Percentiles rank a stretch among this genome's conserved stretches.
These are phyloP conservation scores for Campylomormyrus tamandua DNA, from an alignment of 2,113 vertebrate species.

Conservation along the genomic window DNA sequence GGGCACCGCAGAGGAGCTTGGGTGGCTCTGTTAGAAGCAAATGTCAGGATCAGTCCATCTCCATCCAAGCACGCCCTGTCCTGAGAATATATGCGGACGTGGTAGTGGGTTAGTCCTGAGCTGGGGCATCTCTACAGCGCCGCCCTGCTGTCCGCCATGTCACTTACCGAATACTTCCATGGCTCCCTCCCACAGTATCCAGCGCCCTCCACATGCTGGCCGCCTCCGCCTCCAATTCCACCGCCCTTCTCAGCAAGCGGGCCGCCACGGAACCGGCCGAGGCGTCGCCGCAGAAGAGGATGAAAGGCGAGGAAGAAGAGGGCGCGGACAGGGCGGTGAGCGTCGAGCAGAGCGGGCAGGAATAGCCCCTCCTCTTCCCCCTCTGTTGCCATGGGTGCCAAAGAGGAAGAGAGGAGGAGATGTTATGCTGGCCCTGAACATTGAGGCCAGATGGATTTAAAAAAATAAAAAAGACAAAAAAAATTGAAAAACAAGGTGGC, in stretches of 20 bases:
- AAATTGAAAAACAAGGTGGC: neutral
- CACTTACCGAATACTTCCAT: neutral
- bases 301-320: constrained; percentile 69
- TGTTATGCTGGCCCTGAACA: neutral
- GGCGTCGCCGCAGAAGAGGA: constrained; percentile 72
- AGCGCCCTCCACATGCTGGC: constrained; percentile 90
- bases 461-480: neutral
- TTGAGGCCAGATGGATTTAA: neutral
- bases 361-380: constrained; percentile 47
- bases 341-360: constrained; percentile 64
- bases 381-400: neutral
- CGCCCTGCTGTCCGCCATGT: neutral
- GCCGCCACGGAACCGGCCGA: constrained; percentile 73
- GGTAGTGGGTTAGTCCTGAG: neutral
- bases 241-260: constrained; percentile 87
- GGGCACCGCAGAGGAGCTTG: neutral
- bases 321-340: constrained; percentile 59
- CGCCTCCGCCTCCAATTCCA: constrained; percentile 79
- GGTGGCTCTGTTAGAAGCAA: neutral
- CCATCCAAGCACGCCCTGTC: neutral
- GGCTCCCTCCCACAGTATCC: constrained; percentile 53
- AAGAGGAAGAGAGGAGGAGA: constrained; percentile 1
- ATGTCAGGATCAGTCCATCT: neutral
- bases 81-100: neutral
- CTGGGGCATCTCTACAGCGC: neutral